Percentiles rank a stretch among this genome's conserved stretches.
Conservation (phyloP, 2,888 invertebrate species). For the Rhagium mordax region DNA sequence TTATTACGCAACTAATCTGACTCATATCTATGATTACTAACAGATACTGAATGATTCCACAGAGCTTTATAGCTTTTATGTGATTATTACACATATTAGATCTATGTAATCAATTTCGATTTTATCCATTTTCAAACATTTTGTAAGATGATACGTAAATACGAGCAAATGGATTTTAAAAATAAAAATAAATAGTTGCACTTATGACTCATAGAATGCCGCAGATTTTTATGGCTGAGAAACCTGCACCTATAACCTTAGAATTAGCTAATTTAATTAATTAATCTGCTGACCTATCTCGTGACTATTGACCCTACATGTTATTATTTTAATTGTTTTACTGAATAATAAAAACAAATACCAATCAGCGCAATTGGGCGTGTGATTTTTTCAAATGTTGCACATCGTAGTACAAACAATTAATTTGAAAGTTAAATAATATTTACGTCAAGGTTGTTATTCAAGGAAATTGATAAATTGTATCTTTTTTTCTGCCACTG, state of each 20-base stretch:
- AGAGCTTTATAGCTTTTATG: not conserved
- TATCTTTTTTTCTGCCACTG: constrained; percentile 13
- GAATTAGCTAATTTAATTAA: constrained; percentile 43
- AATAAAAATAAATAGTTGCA: constrained; percentile 10
- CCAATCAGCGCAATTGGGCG: not conserved
- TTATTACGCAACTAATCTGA: constrained; percentile 36
- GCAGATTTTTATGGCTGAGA: constrained; percentile 43
- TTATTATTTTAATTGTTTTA: constrained; percentile 10
- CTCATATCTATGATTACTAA: constrained; percentile 35
- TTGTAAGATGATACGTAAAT: not conserved
- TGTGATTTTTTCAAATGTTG: constrained; percentile 8
- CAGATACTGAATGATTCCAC: constrained; percentile 6
- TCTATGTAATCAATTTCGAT: not conserved
- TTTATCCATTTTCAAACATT: not conserved
- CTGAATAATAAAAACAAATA: constrained; percentile 4
- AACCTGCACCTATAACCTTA: constrained; percentile 46
- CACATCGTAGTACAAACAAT: constrained; percentile 12
- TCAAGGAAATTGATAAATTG: constrained; percentile 26
- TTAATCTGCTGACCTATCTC: constrained; percentile 43
- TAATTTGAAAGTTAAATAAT: constrained; percentile 21
- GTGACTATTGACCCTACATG: constrained; percentile 41
- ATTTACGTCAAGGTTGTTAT: constrained; percentile 10
- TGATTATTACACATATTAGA: not conserved
- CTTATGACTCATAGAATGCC: constrained; percentile 36
- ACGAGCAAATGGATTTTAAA: not conserved